Evolutionary conservation across 2,888 invertebrate species (phyloP), one percentile per base, ranked within the genome.

Genomic region (Silvanus unidentatus): DNA sequence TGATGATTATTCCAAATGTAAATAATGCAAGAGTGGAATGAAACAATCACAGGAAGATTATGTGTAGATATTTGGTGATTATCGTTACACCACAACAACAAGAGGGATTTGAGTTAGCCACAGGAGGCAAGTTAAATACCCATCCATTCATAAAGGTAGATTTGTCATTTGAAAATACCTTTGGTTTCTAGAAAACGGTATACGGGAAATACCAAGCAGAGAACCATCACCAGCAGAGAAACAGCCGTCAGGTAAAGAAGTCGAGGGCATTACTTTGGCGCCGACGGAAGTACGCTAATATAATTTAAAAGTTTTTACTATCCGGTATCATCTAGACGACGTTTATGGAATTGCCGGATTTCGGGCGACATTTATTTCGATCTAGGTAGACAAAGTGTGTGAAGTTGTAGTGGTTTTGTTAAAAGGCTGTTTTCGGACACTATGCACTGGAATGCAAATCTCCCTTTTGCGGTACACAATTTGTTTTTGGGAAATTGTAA

Each of bases 91-190:
- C 8, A 22, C 8, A 8, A 8, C 8, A 22, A 22, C 22, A 22
- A 22, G 22, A 22, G 8, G 51, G 42, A 16, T 46, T 39, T 45
- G 44, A 38, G 48, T 55, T 49, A 49, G 29, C 58, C 35, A 46
- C 54, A 46, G 59, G 60, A 52, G 58, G 52, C 47, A 49, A 22
- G 22, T 45, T 52, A 46, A 52, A 54, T 54, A 51, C 55, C 52
- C 47, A 51, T 54, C 56, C 58, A 60, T 63, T 59, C 60, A 60
- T 62, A 60, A 60, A 57, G 53, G 22, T 54, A 49, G 52, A 50
- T 54, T 58, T 61, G 62, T 62, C 62, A 58, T 59, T 56, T 50
- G 50, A 62, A 27, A 39, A 63, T 62, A 62, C 61, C 63, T 59
- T 59, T 61, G 61, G 58, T 61, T 60, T 56, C 59, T 56, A 38